Conservation (phyloP, 1,140 invertebrate species). For the Hyles vespertilio region DNA sequence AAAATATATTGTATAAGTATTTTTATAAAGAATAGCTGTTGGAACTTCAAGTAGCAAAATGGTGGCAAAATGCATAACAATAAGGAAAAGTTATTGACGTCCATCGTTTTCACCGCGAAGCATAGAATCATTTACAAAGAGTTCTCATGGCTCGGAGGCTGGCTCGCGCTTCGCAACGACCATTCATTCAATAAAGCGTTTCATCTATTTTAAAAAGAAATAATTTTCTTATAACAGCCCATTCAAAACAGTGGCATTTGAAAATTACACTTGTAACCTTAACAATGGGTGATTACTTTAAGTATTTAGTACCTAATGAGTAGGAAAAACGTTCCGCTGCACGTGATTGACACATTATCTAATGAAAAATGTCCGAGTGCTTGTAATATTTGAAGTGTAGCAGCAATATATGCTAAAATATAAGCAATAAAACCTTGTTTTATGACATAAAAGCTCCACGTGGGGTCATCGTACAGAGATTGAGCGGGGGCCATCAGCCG, state of each 20-base stretch:
- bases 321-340: too few relatives aligned
- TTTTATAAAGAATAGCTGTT: constrained; percentile 19
- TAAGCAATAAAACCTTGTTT: too few relatives aligned
- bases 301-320: too few relatives aligned
- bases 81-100: constrained; percentile 38
- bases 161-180: constrained; percentile 26
- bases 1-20: neutral
- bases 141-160: constrained; percentile 38
- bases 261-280: too few relatives aligned
- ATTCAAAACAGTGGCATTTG: too few relatives aligned
- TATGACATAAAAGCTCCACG: neutral
- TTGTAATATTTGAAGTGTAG: too few relatives aligned
- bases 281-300: too few relatives aligned
- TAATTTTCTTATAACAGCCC: too few relatives aligned
- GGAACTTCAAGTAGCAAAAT: constrained; percentile 35
- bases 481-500: constrained; percentile 25
- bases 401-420: too few relatives aligned
- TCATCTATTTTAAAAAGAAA: constrained; percentile 10
- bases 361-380: too few relatives aligned
- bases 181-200: constrained; percentile 30
- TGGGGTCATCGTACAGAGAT: constrained; percentile 30
- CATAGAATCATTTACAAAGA: constrained; percentile 23
- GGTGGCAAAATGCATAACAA: constrained; percentile 36
- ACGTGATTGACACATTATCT: too few relatives aligned
- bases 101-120: constrained; percentile 22